Percentiles rank a stretch among this genome's conserved stretches.
Conservation (phyloP, 2,797 vertebrate genomes). For the Botia almorhae region DNA sequence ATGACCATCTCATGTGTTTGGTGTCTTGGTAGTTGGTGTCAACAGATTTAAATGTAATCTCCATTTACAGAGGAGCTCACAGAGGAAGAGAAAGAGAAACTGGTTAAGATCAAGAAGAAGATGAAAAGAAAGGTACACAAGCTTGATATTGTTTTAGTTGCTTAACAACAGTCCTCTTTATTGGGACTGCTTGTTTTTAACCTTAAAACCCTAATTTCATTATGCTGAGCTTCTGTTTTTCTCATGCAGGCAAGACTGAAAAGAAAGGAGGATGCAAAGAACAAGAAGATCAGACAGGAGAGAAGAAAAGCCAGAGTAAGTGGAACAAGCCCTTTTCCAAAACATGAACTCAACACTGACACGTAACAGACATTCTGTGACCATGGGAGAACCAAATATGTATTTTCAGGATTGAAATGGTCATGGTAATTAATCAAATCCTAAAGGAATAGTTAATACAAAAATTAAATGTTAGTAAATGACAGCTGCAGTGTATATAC, state of each 20-base stretch:
- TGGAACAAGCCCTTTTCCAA: not conserved
- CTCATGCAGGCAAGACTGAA: constrained; percentile 87
- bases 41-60: not conserved
- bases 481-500: too few species aligned
- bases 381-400: too few species aligned
- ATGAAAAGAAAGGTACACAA: constrained; percentile 87
- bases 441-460: too few species aligned
- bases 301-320: constrained; percentile 89
- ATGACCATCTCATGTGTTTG: not conserved
- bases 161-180: not conserved
- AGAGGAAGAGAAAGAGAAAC: constrained; percentile 91
- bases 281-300: constrained; percentile 80
- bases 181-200: not conserved
- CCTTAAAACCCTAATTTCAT: not conserved
- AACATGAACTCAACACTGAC: not conserved
- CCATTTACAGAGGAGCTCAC: constrained; percentile 82
- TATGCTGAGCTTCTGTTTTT: constrained; percentile 24
- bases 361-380: too few species aligned
- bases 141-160: not conserved
- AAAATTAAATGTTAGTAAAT: too few species aligned
- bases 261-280: constrained; percentile 87
- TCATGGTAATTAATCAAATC: too few species aligned
- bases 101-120: constrained; percentile 94
- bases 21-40: not conserved
- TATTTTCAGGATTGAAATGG: too few species aligned